These are phyloP conservation scores for Rosalia funebris DNA, from an alignment of 2,888 invertebrate genomes.

Conservation along the genomic window DNA sequence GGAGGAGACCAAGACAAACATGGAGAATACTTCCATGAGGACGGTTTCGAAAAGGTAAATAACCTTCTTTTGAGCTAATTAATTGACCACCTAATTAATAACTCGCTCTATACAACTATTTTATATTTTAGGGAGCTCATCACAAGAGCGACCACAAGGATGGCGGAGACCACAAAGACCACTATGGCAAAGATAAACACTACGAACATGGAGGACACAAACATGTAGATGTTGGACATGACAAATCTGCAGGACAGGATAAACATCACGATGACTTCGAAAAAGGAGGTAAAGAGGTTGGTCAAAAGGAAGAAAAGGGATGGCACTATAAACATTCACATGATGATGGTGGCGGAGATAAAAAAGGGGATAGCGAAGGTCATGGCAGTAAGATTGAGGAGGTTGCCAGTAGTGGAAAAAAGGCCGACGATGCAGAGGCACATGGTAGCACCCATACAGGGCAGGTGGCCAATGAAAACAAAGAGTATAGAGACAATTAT, in stretches of 20 bases:
- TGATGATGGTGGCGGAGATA: conserved; percentile 64
- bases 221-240: conserved; percentile 63
- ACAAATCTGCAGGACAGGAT: conserved; percentile 65
- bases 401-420: background rate
- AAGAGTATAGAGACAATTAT: background rate
- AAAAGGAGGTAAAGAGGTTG: conserved; percentile 65
- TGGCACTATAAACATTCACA: conserved; percentile 68
- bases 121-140: conserved; percentile 66
- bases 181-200: conserved; percentile 70
- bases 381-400: conserved; percentile 26
- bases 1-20: conserved; percentile 74
- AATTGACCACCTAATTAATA: background rate
- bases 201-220: conserved; percentile 68
- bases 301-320: conserved; percentile 70
- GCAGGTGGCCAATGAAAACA: background rate
- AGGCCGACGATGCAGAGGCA: background rate
- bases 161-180: conserved; percentile 65
- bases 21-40: conserved; percentile 70
- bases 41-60: conserved; percentile 64
- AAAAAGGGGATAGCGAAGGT: conserved; percentile 43
- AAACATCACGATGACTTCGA: conserved; percentile 66
- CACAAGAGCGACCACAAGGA: conserved; percentile 68
- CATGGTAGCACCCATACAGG: background rate
- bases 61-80: background rate
- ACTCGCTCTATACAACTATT: background rate